Evolutionary conservation across 1,140 invertebrate genomes (phyloP).

Genomic region (Stenopsyche tienmushanensis): DNA sequence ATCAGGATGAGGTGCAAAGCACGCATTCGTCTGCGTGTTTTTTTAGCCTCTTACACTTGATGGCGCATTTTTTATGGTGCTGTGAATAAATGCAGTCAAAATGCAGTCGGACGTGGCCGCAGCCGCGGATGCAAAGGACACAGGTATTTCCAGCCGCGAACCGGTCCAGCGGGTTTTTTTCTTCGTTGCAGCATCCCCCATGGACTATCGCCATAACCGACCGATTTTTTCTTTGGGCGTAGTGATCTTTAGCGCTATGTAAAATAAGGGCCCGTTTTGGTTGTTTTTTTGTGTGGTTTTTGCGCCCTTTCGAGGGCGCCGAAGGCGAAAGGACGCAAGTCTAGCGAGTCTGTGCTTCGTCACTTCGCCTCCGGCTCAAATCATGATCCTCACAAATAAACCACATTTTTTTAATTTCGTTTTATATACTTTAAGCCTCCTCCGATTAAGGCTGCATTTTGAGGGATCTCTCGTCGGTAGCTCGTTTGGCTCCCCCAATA

Average conservation of each 20-base stretch:
- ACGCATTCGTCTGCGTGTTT: neutral
- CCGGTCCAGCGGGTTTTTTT: constrained; percentile 31
- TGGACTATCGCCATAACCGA: neutral
- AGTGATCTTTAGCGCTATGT: neutral
- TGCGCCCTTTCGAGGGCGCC: constrained; percentile 3
- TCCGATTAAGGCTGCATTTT: constrained; percentile 5
- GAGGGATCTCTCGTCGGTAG: neutral
- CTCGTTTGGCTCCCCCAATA: neutral
- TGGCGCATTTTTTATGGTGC: neutral
- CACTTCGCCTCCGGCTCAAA: constrained; percentile 27
- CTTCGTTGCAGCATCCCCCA: neutral
- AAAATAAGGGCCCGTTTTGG: constrained; percentile 7
- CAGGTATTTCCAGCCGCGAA: constrained; percentile 20
- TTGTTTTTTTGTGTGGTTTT: constrained; percentile 16
- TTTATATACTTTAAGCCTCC: constrained; percentile 4
- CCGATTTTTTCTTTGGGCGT: neutral
- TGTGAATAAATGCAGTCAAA: constrained; percentile 24
- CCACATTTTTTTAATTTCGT: constrained; percentile 12
- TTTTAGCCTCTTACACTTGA: neutral
- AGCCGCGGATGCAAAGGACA: constrained; percentile 26
- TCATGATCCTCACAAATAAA: constrained; percentile 35
- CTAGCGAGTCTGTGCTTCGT: constrained; percentile 30
- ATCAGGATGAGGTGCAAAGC: constrained; percentile 1
- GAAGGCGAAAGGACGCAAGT: constrained; percentile 3
- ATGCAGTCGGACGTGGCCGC: constrained; percentile 15